phyloP scores from a whole-genome alignment of 2,113 vertebrate species.

The Tor tambroides region DNA sequence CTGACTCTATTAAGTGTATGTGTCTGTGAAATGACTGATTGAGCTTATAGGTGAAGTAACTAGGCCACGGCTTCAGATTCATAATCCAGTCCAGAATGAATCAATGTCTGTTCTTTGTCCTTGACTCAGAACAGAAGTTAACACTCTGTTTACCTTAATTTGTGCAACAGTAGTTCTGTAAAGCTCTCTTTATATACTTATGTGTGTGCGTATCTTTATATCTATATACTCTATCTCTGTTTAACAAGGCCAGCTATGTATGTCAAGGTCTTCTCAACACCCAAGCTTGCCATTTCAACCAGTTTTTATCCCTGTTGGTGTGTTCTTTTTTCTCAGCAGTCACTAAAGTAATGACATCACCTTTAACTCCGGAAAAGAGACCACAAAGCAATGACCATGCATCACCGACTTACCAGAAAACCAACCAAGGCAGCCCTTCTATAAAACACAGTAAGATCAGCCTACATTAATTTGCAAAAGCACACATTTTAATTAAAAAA shows the following conservation, averaged over 20 bases:
- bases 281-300: neutral
- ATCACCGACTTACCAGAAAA: slow-evolving; percentile 66
- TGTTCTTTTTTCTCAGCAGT: slow-evolving; percentile 57
- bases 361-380: slow-evolving; percentile 74
- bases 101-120: slow-evolving; percentile 5
- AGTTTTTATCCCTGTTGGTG: neutral
- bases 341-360: slow-evolving; percentile 68
- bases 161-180: neutral
- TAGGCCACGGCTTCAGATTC: neutral
- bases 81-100: neutral
- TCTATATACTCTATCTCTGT: neutral
- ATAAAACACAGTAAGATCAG: slow-evolving; percentile 71
- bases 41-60: neutral
- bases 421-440: slow-evolving; percentile 55
- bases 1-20: neutral
- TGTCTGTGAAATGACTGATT: slow-evolving; percentile 12
- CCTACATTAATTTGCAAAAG: neutral
- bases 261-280: slow-evolving; percentile 9
- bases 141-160: neutral
- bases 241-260: slow-evolving; percentile 17
- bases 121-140: neutral
- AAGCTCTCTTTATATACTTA: neutral
- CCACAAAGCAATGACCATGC: slow-evolving; percentile 66
- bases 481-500: too few species aligned
- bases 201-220: neutral